These are phyloP conservation scores for Chalcis sispes DNA, from an alignment of 2,888 invertebrate genomes.

Conservation along the genomic window DNA sequence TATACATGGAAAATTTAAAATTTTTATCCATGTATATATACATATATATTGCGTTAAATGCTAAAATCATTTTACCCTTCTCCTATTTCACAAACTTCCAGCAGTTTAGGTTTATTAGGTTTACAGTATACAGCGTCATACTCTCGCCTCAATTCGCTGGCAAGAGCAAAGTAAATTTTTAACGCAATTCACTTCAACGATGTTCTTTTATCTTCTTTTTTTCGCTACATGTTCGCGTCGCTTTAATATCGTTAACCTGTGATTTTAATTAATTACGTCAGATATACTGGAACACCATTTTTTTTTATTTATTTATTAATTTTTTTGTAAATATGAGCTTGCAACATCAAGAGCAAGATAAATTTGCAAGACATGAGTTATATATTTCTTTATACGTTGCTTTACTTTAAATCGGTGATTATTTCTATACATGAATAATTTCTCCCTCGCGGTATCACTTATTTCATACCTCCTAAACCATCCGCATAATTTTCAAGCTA, in stretches of 20 bases:
- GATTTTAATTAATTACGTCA: constrained; percentile 21
- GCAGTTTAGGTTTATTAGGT: constrained; percentile 3
- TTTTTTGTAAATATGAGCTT: constrained; percentile 11
- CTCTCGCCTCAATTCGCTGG: neutral
- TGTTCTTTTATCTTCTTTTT: neutral
- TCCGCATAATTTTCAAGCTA: no score
- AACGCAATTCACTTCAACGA: neutral
- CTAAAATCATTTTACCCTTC: constrained; percentile 17
- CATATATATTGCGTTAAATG: constrained; percentile 7
- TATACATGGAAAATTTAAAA: constrained; percentile 38
- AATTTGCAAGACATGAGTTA: constrained; percentile 27
- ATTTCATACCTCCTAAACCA: no score
- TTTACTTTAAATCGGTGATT: constrained; percentile 6
- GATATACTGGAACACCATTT: constrained; percentile 18
- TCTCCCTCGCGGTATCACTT: neutral
- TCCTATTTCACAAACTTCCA: constrained; percentile 3
- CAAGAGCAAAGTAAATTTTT: no score
- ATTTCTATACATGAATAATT: constrained; percentile 22
- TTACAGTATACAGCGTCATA: constrained; percentile 1
- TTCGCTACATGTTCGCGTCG: no score
- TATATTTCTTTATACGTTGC: neutral
- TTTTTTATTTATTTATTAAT: neutral
- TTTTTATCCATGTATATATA: constrained; percentile 8
- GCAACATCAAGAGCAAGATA: constrained; percentile 36
- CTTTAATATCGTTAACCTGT: neutral